Conservation (phyloP, 2,113 vertebrate species). For the Sturnus vulgaris region DNA sequence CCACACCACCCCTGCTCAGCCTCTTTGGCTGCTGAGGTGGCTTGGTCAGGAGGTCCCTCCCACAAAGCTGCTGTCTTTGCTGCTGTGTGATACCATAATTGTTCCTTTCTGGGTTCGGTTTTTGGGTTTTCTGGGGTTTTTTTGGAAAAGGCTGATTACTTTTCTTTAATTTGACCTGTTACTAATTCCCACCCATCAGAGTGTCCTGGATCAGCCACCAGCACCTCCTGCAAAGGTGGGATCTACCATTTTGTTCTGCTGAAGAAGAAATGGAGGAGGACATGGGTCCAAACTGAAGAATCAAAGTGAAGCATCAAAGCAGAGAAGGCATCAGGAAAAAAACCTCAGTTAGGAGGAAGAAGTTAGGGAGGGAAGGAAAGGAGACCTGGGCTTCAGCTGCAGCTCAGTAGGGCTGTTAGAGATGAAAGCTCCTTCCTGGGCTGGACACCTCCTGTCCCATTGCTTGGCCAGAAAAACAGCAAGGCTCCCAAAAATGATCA, state of each 20-base stretch:
- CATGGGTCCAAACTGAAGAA: background rate
- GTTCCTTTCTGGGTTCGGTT: background rate
- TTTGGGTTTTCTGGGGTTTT: background rate
- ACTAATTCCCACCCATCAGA: background rate
- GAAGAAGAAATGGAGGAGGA: background rate
- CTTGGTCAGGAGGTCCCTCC: background rate
- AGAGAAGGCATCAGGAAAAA: background rate
- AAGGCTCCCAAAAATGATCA: background rate
- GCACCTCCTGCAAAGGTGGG: background rate
- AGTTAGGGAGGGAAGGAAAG: background rate
- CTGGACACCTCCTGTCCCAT: rapidly evolving
- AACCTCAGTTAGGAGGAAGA: background rate
- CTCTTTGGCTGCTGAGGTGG: background rate
- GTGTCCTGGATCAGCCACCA: background rate
- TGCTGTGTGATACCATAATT: background rate
- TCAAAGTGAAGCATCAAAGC: background rate
- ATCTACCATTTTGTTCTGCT: background rate
- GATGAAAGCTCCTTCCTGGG: background rate
- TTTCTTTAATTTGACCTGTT: background rate
- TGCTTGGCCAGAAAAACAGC: background rate
- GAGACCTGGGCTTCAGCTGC: background rate
- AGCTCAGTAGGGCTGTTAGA: background rate
- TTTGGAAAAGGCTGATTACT: background rate
- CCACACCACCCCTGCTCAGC: background rate
- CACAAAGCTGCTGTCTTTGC: background rate